phyloP scores from a whole-genome alignment of 2,113 vertebrate genomes.

The Mobula hypostoma region DNA sequence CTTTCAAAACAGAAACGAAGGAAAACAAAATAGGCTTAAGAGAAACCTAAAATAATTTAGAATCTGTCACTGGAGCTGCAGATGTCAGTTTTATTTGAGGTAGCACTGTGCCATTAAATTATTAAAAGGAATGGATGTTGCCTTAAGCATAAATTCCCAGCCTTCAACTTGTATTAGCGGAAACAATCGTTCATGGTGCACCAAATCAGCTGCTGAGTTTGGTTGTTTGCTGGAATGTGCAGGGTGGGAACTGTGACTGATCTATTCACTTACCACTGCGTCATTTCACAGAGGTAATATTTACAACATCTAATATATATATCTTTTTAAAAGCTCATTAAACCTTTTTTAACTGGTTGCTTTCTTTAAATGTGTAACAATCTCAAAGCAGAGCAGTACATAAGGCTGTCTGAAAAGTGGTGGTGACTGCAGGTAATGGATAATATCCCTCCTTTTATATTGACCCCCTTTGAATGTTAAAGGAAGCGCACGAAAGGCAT shows the following conservation, averaged over 20 bases:
- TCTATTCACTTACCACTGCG: neutral
- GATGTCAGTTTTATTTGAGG: conserved; percentile 28
- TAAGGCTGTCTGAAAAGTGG: neutral
- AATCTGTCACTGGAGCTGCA: conserved; percentile 2
- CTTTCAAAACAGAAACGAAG: neutral
- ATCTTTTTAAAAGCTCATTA: neutral
- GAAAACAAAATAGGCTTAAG: neutral
- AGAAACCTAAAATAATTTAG: neutral
- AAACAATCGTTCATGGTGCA: conserved; percentile 25
- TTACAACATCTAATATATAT: neutral
- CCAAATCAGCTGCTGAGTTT: neutral
- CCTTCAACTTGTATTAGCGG: conserved; percentile 29
- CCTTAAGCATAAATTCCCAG: conserved; percentile 23
- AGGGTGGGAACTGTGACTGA: neutral
- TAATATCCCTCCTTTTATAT: conserved; percentile 2
- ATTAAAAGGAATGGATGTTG: conserved; percentile 32
- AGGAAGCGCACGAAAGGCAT: neutral
- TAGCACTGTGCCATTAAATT: conserved; percentile 28
- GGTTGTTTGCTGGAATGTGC: neutral
- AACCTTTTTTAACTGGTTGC: neutral
- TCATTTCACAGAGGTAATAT: neutral
- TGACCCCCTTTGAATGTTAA: neutral
- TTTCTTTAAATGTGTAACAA: neutral
- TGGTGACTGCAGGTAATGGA: neutral
- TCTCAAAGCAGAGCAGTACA: neutral